Percentiles rank a stretch among this genome's conserved stretches.
Conservation (phyloP, 2,888 invertebrate genomes). For the Smittia sp. region DNA sequence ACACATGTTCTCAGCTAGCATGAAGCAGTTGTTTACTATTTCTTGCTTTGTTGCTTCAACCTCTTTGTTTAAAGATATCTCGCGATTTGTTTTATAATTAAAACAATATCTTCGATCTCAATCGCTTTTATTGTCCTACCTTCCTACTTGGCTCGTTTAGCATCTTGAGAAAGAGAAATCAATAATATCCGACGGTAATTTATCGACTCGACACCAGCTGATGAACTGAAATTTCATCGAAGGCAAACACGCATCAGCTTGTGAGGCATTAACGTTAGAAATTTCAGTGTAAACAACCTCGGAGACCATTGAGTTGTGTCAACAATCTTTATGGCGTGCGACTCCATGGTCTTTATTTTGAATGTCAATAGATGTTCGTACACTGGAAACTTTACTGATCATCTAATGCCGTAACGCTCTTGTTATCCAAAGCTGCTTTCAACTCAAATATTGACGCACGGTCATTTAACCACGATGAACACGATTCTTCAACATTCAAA, state of each 20-base stretch:
- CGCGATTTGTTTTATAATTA: slow-evolving; percentile 33
- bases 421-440: slow-evolving; percentile 30
- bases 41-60: not conserved
- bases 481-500: not conserved
- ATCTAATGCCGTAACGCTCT: slow-evolving; percentile 26
- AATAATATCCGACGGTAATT: not conserved
- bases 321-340: slow-evolving; percentile 25
- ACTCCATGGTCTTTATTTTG: slow-evolving; percentile 20
- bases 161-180: slow-evolving; percentile 16
- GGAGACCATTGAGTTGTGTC: slow-evolving; percentile 17
- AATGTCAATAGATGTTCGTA: not conserved
- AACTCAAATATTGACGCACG: slow-evolving; percentile 30
- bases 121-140: not conserved
- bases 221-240: not conserved
- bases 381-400: slow-evolving; percentile 38
- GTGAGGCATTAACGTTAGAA: not conserved
- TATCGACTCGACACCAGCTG: slow-evolving; percentile 7
- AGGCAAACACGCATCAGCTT: not conserved
- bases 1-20: slow-evolving; percentile 30
- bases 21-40: slow-evolving; percentile 21
- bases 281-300: slow-evolving; percentile 5
- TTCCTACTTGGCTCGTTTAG: not conserved
- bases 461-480: not conserved
- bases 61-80: slow-evolving; percentile 9
- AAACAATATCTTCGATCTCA: slow-evolving; percentile 32